These are phyloP conservation scores for Pristiophorus japonicus DNA, from an alignment of 2,113 vertebrate species.

Conservation along the genomic window DNA sequence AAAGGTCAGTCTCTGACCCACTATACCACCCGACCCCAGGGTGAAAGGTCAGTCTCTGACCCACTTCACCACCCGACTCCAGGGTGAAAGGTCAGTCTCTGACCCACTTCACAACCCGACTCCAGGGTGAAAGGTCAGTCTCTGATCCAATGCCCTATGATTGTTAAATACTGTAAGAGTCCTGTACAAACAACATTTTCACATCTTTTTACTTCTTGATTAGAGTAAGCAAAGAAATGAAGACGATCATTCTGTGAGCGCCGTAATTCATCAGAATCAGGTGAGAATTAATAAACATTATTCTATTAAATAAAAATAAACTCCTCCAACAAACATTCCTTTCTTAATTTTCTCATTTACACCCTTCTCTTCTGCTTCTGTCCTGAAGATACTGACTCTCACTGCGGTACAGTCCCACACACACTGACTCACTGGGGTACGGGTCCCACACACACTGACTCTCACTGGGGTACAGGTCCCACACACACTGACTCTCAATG, in stretches of 20 bases:
- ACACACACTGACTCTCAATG: too few species aligned
- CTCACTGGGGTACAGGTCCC: too few species aligned
- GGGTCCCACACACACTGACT: too few species aligned
- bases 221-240: background rate
- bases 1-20: background rate
- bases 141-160: too few species aligned
- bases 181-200: background rate
- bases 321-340: background rate
- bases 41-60: too few species aligned
- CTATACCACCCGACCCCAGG: too few species aligned
- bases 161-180: background rate
- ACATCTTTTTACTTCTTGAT: background rate
- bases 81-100: too few species aligned
- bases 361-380: too few species aligned
- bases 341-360: background rate
- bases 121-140: background rate
- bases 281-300: background rate
- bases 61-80: too few species aligned
- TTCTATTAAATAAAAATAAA: background rate
- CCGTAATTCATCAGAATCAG: background rate
- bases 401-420: too few species aligned
- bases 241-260: background rate
- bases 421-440: too few species aligned
- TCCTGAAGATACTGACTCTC: too few species aligned
- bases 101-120: background rate